Percentiles rank a stretch among this genome's conserved stretches.
Evolutionary conservation across 1,140 invertebrate species (phyloP).

Genomic region (Caenorhabditis remanei): DNA sequence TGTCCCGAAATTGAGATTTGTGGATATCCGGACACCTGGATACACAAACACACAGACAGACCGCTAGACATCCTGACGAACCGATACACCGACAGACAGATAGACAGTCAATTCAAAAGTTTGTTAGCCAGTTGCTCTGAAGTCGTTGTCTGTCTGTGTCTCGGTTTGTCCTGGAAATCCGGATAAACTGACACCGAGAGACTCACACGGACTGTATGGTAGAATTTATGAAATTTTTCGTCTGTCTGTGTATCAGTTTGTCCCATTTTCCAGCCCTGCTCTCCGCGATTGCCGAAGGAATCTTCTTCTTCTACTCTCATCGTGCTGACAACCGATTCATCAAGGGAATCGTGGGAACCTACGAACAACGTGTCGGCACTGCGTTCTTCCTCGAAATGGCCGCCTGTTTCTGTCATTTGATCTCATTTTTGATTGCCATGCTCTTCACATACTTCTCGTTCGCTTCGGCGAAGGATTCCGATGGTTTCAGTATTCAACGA

Average conservation of each 20-base stretch:
- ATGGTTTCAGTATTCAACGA: constrained; percentile 73
- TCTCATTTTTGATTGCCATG: constrained; percentile 77
- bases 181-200: too few species aligned
- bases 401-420: constrained; percentile 75
- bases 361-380: constrained; percentile 77
- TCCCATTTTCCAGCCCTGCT: constrained; percentile 71
- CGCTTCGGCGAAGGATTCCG: constrained; percentile 69
- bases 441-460: constrained; percentile 76
- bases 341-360: constrained; percentile 78
- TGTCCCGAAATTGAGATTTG: too few species aligned
- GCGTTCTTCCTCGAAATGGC: constrained; percentile 77
- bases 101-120: too few species aligned
- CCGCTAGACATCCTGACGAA: too few species aligned
- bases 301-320: constrained; percentile 78
- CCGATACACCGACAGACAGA: too few species aligned
- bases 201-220: too few species aligned
- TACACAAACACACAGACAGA: too few species aligned
- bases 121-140: too few species aligned
- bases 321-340: constrained; percentile 77
- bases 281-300: constrained; percentile 74
- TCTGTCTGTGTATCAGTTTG: background rate
- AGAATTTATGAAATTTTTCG: too few species aligned
- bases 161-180: too few species aligned
- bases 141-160: too few species aligned
- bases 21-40: too few species aligned